Percentiles rank a stretch among this genome's conserved stretches.
Conservation (phyloP, 2,888 invertebrate species). For the Monopis laevigella region DNA sequence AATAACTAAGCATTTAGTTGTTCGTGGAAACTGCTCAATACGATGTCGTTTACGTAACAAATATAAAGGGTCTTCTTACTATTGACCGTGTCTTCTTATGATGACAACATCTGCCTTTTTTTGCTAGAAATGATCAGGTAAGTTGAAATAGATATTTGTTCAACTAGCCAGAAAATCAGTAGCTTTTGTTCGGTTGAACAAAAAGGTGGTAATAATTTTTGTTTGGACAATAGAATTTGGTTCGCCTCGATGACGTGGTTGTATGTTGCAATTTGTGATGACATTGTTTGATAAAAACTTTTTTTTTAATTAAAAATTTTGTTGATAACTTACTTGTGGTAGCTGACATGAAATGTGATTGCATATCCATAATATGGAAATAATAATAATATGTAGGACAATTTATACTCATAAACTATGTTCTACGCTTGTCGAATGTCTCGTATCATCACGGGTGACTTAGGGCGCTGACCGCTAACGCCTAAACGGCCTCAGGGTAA, state of each 20-base stretch:
- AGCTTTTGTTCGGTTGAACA: constrained; percentile 34
- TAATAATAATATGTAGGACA: too few relatives aligned
- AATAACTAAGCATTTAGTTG: constrained; percentile 64
- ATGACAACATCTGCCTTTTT: constrained; percentile 60
- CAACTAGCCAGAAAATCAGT: constrained; percentile 63
- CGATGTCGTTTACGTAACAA: constrained; percentile 51
- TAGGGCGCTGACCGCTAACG: too few relatives aligned
- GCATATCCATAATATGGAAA: too few relatives aligned
- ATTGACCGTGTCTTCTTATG: constrained; percentile 42
- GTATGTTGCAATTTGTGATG: constrained; percentile 5
- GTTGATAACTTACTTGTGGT: too few relatives aligned
- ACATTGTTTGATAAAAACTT: constrained; percentile 16
- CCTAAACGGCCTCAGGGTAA: too few relatives aligned
- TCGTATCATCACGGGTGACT: too few relatives aligned
- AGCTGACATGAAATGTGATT: too few relatives aligned
- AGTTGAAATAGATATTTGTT: constrained; percentile 59
- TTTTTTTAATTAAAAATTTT: too few relatives aligned
- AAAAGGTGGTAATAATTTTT: constrained; percentile 14
- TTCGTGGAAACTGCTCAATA: constrained; percentile 59
- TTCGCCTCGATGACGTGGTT: constrained; percentile 7
- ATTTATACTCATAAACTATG: too few relatives aligned
- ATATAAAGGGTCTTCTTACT: constrained; percentile 39
- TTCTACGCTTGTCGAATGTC: too few relatives aligned
- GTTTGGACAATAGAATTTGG: constrained; percentile 14
- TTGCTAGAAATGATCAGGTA: constrained; percentile 33